Evolutionary conservation across 1,140 invertebrate species (phyloP).

Genomic region (Dreissena polymorpha): DNA sequence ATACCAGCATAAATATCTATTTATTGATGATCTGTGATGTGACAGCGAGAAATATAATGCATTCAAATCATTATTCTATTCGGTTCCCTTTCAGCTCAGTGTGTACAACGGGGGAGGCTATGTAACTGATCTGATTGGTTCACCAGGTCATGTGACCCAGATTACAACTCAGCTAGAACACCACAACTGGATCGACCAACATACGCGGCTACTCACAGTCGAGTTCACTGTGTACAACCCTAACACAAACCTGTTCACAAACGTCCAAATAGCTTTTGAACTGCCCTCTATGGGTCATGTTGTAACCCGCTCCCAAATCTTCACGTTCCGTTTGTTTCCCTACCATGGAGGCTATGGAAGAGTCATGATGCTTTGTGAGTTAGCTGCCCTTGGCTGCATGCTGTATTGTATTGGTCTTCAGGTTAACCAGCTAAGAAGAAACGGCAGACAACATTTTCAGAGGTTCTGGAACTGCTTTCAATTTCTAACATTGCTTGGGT

Average conservation of each 20-base stretch:
- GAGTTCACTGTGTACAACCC: conserved; percentile 82
- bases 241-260: conserved; percentile 73
- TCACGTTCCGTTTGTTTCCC: conserved; percentile 69
- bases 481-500: conserved; percentile 60
- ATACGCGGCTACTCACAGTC: conserved; percentile 80
- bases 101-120: conserved; percentile 82
- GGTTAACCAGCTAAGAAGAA: conserved; percentile 57
- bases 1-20: too few relatives aligned
- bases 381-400: conserved; percentile 68
- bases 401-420: conserved; percentile 70
- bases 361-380: conserved; percentile 73
- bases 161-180: conserved; percentile 74
- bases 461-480: conserved; percentile 74
- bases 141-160: conserved; percentile 64
- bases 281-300: conserved; percentile 61
- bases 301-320: conserved; percentile 54
- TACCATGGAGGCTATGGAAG: conserved; percentile 75
- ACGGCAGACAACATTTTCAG: conserved; percentile 75
- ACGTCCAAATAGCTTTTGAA: conserved; percentile 67
- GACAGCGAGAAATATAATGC: too few relatives aligned
- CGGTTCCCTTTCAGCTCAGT: conserved; percentile 63
- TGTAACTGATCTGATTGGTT: conserved; percentile 78
- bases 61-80: neutral
- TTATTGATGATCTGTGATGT: too few relatives aligned
- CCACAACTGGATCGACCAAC: conserved; percentile 80